A percentile compares a stretch with the other conserved stretches of the same genome.
Conservation (phyloP, 1,140 invertebrate genomes). For the Caerostris darwini region DNA sequence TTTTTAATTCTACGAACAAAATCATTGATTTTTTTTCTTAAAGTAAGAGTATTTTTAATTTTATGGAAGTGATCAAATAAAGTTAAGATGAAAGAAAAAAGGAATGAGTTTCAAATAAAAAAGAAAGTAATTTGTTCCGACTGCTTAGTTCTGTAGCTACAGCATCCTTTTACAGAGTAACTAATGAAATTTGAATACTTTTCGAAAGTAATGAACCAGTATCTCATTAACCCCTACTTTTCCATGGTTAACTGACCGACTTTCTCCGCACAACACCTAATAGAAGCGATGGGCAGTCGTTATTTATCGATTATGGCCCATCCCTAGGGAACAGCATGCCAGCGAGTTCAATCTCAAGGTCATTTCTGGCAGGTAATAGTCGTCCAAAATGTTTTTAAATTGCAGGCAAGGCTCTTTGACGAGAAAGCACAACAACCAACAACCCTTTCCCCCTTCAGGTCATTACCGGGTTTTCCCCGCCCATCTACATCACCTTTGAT, state of each 20-base stretch:
- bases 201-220: background rate
- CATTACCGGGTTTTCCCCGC: slow-evolving; percentile 30
- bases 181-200: background rate
- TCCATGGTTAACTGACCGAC: slow-evolving; percentile 70
- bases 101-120: too few species aligned
- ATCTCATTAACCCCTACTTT: background rate
- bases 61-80: too few species aligned
- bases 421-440: slow-evolving; percentile 40
- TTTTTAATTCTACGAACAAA: too few species aligned
- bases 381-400: slow-evolving; percentile 60
- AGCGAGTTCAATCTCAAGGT: slow-evolving; percentile 26
- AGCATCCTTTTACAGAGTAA: background rate
- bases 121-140: background rate
- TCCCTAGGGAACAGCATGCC: slow-evolving; percentile 11
- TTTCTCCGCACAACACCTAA: slow-evolving; percentile 7
- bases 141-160: background rate
- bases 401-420: background rate
- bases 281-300: slow-evolving; percentile 27
- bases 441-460: slow-evolving; percentile 1
- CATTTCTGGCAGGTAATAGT: slow-evolving; percentile 55
- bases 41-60: too few species aligned
- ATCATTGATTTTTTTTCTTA: too few species aligned
- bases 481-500: background rate
- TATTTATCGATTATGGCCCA: slow-evolving; percentile 51
- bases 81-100: too few species aligned